Conservation (phyloP, 2,113 vertebrate genomes). For the human region DNA sequence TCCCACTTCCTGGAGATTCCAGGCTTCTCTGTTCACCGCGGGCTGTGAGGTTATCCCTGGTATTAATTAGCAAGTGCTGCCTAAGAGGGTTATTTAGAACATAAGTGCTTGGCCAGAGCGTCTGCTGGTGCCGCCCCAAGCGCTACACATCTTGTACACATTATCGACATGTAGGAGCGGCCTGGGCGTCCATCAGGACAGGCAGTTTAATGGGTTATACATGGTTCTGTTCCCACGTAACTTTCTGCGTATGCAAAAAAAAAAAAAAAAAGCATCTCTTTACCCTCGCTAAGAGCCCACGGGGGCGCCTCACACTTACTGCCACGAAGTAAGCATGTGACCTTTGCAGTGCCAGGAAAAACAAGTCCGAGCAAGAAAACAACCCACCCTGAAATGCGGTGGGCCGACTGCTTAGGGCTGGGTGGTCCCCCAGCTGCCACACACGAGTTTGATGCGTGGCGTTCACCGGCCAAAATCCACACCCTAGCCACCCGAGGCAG, state of each 20-base stretch:
- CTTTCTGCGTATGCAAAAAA: not conserved
- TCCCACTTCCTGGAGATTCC: not conserved
- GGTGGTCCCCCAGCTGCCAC: slow-evolving; percentile 66
- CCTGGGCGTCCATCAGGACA: slow-evolving; percentile 39
- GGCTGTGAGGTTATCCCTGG: not conserved
- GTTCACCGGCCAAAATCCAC: not conserved
- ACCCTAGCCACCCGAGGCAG: not conserved
- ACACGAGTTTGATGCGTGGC: not conserved
- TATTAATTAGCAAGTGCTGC: slow-evolving; percentile 60
- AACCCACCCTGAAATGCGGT: slow-evolving; percentile 28
- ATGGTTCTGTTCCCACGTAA: slow-evolving; percentile 65
- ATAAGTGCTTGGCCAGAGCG: slow-evolving; percentile 26
- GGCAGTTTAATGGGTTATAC: slow-evolving; percentile 76
- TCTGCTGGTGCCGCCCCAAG: slow-evolving; percentile 15
- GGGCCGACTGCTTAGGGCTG: slow-evolving; percentile 17
- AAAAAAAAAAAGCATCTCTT: not conserved
- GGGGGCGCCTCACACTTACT: not conserved
- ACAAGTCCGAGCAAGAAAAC: not conserved
- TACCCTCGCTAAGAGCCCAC: not conserved
- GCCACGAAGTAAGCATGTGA: not conserved
- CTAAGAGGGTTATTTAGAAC: slow-evolving; percentile 50
- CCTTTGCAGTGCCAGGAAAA: slow-evolving; percentile 50
- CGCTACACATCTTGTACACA: slow-evolving; percentile 58
- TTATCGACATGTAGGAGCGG: slow-evolving; percentile 51
- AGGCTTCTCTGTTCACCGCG: not conserved